phyloP scores from a whole-genome alignment of 2,113 vertebrate species.

The Sphaerodactylus townsendi region DNA sequence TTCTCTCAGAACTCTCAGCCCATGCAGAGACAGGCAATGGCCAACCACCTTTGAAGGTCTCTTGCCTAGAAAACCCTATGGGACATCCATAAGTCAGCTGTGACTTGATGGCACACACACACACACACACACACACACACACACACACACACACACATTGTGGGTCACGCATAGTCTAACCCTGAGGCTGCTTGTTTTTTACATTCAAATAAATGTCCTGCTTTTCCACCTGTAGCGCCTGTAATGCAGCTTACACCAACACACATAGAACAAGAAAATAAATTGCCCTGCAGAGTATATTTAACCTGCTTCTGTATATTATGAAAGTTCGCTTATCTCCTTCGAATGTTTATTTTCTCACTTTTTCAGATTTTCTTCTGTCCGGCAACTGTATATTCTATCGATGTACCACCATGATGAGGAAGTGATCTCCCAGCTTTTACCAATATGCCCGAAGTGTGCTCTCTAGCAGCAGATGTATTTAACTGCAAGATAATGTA shows the following conservation, averaged over 20 bases:
- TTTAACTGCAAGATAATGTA: not conserved
- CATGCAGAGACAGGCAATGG: no score
- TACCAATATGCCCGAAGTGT: not conserved
- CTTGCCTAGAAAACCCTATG: no score
- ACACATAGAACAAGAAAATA: not conserved
- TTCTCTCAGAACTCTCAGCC: no score
- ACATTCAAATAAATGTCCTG: not conserved
- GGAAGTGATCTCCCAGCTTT: not conserved
- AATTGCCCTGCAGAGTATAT: not conserved
- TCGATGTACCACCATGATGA: no score
- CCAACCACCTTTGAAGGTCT: no score
- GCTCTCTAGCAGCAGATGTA: not conserved
- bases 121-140: no score
- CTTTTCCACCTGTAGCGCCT: not conserved
- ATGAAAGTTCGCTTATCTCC: not conserved
- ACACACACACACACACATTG: no score
- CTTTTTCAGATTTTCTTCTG: not conserved
- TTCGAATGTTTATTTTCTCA: not conserved
- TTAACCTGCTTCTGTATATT: no score
- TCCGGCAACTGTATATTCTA: not conserved
- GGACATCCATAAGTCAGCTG: no score
- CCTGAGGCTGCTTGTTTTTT: not conserved
- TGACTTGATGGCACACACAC: no score
- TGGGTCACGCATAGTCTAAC: not conserved
- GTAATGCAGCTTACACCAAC: no score